Base-by-base conservation (phyloP, 2,888 invertebrate species). In the Platycnemis pennipes region DNA sequence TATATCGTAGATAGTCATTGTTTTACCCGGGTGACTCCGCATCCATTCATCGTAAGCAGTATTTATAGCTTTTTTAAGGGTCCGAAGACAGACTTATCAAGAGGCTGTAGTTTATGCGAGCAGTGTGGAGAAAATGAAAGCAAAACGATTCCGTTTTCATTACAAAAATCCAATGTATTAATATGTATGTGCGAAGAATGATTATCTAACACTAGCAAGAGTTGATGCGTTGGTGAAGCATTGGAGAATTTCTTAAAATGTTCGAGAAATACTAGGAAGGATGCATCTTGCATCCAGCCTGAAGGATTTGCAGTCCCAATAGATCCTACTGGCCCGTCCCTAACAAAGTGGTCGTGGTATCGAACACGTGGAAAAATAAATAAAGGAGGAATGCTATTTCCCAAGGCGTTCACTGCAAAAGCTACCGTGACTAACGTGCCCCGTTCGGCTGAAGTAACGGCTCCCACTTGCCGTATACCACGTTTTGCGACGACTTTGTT, bases 321-420 rank as follows among this genome's bases (percentile, higher is more conserved):
- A 94, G 95, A 95, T 77, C 96, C 96, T 95, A 63, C n/a, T 63
- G 63, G 63, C 63, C 63, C 2, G 63, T 95, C 95, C 88, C 95
- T 94, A 11, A 96, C 88, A 96, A 96, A 96, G 69, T 95, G 95
- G 56, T 95, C 95, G 94, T 96, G 95, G 95, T 95, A 96, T 44
- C 96, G 95, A 94, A 95, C 95, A n/a, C 96, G 95, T 2, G 96
- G 96, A 95, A 96, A 96, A n/a, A 96, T 95, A 42, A 96, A 95
- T 86, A 96, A 95, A 7, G 96, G 96, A 49, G 96, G 96, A 94
- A 96, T 95, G 42, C 95, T 95, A 94, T 95, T 96, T 85, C 96
- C 96, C 94, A 94, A 95, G 26, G 96, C 96, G 95, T 95, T 96
- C 94, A 96, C 96, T 56, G 95, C 95, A 63, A 95, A 63, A 94